Percentiles rank a stretch among this genome's conserved stretches.
phyloP scores from a whole-genome alignment of 2,113 vertebrate species.

The Calyptomena viridis region DNA sequence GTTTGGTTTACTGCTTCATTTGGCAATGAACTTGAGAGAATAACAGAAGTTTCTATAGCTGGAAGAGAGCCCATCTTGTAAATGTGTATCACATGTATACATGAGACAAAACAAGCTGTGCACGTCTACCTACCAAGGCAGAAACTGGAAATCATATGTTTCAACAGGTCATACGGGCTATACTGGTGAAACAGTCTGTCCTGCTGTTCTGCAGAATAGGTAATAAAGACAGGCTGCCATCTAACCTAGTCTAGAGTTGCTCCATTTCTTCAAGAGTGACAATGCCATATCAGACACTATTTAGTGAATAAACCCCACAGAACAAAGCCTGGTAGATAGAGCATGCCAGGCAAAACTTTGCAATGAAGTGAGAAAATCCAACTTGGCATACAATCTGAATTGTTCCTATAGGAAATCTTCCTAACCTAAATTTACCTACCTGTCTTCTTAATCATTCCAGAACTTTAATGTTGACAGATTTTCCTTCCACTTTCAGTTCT shows the following conservation, averaged over 20 bases:
- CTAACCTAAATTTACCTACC: neutral
- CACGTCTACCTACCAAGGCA: neutral
- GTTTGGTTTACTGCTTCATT: neutral
- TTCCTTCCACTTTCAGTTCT: neutral
- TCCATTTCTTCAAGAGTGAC: neutral
- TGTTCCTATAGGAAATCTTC: neutral
- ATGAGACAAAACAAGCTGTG: neutral
- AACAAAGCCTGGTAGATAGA: neutral
- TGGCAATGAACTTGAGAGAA: neutral
- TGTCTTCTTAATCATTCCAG: neutral
- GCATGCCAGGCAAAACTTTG: neutral
- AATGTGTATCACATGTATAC: neutral
- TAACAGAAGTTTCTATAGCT: neutral
- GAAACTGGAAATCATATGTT: neutral
- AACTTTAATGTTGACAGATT: neutral
- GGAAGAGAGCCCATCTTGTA: neutral
- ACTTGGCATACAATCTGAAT: neutral
- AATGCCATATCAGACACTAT: neutral
- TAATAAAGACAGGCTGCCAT: neutral
- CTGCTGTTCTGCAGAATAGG: neutral
- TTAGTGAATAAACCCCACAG: neutral
- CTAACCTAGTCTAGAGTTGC: neutral
- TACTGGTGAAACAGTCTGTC: neutral
- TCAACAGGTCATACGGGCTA: neutral
- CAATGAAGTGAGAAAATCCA: neutral